phyloP scores from a whole-genome alignment of 2,113 vertebrate genomes.

The Lethenteron camtschaticum region DNA sequence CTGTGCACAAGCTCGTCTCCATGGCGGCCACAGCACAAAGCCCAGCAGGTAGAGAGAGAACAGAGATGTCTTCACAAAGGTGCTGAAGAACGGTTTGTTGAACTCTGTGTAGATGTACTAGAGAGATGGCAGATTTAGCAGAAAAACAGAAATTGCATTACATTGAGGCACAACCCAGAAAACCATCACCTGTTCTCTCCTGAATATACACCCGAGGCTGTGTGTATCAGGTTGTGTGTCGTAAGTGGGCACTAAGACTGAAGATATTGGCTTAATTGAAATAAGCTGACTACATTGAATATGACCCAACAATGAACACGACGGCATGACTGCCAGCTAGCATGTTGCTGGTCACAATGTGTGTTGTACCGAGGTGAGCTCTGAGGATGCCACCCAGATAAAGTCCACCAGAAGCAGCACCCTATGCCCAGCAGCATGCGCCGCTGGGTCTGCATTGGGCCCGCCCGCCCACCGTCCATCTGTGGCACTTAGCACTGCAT shows the following conservation, averaged over 20 bases:
- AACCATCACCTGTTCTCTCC: not conserved
- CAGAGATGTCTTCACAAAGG: conserved; percentile 91
- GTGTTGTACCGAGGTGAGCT: conserved; percentile 58
- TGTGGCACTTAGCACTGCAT: no score
- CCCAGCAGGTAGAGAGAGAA: conserved; percentile 79
- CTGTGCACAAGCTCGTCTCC: conserved; percentile 69
- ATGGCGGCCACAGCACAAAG: conserved; percentile 81
- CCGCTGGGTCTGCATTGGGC: conserved; percentile 9
- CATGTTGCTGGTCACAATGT: no score
- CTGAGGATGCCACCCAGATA: conserved; percentile 89
- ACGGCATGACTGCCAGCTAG: conserved; percentile 5
- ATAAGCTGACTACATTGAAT: conserved; percentile 5
- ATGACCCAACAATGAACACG: not conserved
- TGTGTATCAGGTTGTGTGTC: not conserved
- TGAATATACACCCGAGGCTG: not conserved
- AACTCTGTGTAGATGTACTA: conserved; percentile 89
- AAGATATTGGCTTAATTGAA: not conserved
- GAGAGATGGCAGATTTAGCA: conserved; percentile 8
- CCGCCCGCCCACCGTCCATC: no score
- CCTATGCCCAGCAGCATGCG: conserved; percentile 59
- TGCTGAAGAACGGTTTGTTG: conserved; percentile 96
- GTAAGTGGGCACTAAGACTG: not conserved
- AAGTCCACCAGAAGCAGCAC: conserved; percentile 76
- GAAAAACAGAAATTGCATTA: conserved; percentile 14
- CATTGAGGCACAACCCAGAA: conserved; percentile 1